phyloP scores from a whole-genome alignment of 2,797 vertebrate species.

The Phalloptychus januarius region DNA sequence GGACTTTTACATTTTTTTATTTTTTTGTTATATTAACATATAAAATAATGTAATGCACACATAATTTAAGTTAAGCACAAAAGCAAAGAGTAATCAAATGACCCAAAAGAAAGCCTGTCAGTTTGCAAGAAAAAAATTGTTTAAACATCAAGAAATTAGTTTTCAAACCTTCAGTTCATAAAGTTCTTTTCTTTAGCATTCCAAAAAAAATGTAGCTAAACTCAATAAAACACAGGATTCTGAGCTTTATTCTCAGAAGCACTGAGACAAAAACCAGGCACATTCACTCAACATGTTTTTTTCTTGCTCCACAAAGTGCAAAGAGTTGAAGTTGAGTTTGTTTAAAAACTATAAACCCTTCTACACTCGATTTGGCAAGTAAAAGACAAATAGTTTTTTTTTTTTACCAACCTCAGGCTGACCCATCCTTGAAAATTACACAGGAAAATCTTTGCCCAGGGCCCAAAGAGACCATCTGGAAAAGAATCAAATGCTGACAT shows the following conservation, averaged over 20 bases:
- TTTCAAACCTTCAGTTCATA: constrained; percentile 1
- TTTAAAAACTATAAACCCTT: constrained; percentile 41
- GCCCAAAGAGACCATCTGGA: constrained; percentile 36
- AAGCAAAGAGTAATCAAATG: constrained; percentile 35
- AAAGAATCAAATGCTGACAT: constrained; percentile 42
- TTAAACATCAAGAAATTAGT: neutral
- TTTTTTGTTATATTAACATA: constrained; percentile 13
- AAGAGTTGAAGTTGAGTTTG: constrained; percentile 1
- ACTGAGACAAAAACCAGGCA: neutral
- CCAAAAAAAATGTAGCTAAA: neutral
- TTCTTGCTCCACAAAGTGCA: neutral
- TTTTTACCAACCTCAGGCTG: constrained; percentile 24
- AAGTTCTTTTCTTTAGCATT: constrained; percentile 5
- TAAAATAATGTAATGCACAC: constrained; percentile 29
- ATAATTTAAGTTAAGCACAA: constrained; percentile 27
- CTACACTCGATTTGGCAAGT: constrained; percentile 31
- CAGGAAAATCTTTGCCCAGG: constrained; percentile 43
- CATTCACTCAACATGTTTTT: constrained; percentile 15
- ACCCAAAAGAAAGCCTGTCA: constrained; percentile 29
- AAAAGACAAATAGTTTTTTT: constrained; percentile 26
- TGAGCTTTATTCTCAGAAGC: neutral
- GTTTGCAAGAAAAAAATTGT: constrained; percentile 8
- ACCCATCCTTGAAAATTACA: constrained; percentile 26
- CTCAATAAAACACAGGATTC: constrained; percentile 3
- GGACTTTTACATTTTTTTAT: constrained; percentile 24